phyloP scores from a whole-genome alignment of 1,140 invertebrate species.

The Mercenaria mercenaria region DNA sequence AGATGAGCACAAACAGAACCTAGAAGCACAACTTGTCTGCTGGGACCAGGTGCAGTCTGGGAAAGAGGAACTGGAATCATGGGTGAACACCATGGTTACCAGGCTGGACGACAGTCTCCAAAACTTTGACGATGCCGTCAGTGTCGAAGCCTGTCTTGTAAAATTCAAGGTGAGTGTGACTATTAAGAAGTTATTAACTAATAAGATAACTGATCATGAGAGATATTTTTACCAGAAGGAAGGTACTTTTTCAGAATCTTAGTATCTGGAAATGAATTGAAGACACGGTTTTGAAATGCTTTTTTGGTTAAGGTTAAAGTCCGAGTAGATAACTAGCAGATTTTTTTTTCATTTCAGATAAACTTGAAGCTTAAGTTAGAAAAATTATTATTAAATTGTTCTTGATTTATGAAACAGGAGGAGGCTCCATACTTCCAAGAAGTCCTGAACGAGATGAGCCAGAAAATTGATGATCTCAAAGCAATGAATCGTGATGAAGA shows the following conservation, averaged over 20 bases:
- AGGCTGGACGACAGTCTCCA: slow-evolving; percentile 91
- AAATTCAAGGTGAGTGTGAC: slow-evolving; percentile 90
- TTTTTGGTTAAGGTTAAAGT: too few species aligned
- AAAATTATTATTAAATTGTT: too few species aligned
- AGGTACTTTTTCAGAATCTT: too few species aligned
- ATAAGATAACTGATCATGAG: too few species aligned
- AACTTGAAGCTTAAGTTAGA: too few species aligned
- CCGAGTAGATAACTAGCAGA: too few species aligned
- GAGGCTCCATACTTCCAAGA: slow-evolving; percentile 93
- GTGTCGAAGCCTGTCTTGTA: slow-evolving; percentile 91
- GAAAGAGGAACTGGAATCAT: slow-evolving; percentile 93
- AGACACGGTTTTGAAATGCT: too few species aligned
- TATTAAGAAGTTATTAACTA: too few species aligned
- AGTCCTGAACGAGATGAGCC: slow-evolving; percentile 91
- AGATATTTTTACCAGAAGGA: too few species aligned
- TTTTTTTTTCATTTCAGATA: too few species aligned
- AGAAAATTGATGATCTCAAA: slow-evolving; percentile 93
- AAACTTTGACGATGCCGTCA: slow-evolving; percentile 92
- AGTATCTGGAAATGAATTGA: too few species aligned
- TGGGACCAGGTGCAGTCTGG: slow-evolving; percentile 96
- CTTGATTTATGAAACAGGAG: slow-evolving; percentile 86
- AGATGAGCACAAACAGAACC: slow-evolving; percentile 88
- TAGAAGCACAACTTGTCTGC: slow-evolving; percentile 95
- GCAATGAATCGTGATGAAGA: slow-evolving; percentile 92
- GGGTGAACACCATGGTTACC: slow-evolving; percentile 93